These are phyloP conservation scores for Barnardius zonarius DNA, from an alignment of 2,113 vertebrate genomes.

Conservation along the genomic window DNA sequence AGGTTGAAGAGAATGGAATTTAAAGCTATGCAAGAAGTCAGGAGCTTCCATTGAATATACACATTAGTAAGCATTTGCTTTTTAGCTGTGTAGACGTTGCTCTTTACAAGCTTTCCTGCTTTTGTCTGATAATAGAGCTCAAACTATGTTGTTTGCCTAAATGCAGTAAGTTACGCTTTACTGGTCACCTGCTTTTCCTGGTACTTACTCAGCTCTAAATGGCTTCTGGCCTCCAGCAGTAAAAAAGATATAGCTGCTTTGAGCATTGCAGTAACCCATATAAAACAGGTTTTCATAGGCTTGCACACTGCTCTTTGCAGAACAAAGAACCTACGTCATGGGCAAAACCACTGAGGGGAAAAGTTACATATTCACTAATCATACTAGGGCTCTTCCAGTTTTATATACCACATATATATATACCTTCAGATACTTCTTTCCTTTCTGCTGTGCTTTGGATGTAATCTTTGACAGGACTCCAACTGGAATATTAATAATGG, in stretches of 20 bases:
- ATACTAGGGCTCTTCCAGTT: not conserved
- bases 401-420: not conserved
- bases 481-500: not conserved
- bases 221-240: not conserved
- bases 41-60: not conserved
- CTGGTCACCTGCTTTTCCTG: not conserved
- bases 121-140: not conserved
- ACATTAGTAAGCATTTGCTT: not conserved
- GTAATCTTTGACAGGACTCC: not conserved
- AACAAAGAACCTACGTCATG: not conserved
- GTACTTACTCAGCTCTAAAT: not conserved
- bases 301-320: not conserved
- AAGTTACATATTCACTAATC: not conserved
- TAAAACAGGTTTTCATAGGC: not conserved
- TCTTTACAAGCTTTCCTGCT: not conserved
- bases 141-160: not conserved
- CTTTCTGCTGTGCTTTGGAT: not conserved
- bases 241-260: not conserved
- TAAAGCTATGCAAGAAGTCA: not conserved
- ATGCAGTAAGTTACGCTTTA: not conserved
- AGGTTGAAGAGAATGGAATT: not conserved
- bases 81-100: not conserved
- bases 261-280: not conserved
- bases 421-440: not conserved
- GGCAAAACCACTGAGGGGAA: not conserved